phyloP scores from a whole-genome alignment of 2,888 invertebrate genomes.

The Cephonodes hylas region DNA sequence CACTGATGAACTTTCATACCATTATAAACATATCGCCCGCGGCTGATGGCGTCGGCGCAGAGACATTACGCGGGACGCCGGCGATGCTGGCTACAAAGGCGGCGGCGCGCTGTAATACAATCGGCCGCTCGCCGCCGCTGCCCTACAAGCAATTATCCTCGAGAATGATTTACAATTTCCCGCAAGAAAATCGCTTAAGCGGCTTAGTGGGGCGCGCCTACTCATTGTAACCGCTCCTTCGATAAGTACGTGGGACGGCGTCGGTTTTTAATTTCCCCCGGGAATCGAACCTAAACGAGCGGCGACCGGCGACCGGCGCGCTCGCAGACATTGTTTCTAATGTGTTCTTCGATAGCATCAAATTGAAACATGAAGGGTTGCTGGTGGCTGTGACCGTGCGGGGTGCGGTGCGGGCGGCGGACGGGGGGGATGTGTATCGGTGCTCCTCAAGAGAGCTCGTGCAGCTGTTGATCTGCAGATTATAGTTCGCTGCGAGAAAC shows the following conservation, averaged over 20 bases:
- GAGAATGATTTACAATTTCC: conserved; percentile 23
- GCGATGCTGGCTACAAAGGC: neutral
- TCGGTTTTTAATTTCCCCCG: conserved; percentile 46
- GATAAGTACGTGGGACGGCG: conserved; percentile 37
- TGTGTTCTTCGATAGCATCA: conserved; percentile 24
- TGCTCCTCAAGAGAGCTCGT: neutral
- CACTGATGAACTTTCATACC: neutral
- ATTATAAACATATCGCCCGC: neutral
- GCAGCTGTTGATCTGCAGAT: neutral
- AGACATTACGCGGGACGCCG: neutral
- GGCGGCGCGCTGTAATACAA: conserved; percentile 1
- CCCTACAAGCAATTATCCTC: conserved; percentile 13
- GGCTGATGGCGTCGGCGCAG: neutral
- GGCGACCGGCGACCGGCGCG: conserved; percentile 21
- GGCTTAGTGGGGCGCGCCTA: conserved; percentile 26
- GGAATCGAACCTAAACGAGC: conserved; percentile 33
- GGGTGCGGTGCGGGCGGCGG: too few species aligned
- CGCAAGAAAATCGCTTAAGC: conserved; percentile 31
- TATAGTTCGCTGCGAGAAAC: neutral
- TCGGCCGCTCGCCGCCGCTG: neutral
- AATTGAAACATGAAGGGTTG: neutral
- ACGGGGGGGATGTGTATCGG: neutral
- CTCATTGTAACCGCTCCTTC: conserved; percentile 29
- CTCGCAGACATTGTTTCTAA: conserved; percentile 39
- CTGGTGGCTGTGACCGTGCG: too few species aligned